Evolutionary conservation across 2,888 invertebrate genomes (phyloP), one percentile per base, ranked within the genome.

Genomic region (Conistra vaccinii): DNA sequence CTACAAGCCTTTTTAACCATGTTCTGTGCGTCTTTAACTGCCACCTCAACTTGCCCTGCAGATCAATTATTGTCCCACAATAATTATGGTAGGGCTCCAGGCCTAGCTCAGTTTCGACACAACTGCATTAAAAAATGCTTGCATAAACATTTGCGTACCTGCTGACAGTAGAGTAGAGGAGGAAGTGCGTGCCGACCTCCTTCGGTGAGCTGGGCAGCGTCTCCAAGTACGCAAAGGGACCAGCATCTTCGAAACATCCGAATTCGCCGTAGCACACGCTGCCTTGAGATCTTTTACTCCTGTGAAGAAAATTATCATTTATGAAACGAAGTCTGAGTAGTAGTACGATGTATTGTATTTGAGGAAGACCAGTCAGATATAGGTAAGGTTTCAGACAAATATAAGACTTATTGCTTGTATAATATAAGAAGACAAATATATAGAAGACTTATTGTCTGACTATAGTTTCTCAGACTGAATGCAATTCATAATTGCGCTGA

Each of bases 211-310:
- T 98, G 5, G 99, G 99, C 76, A 99, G 94, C 96, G 98, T 98
- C 95, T 99, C 99, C 93, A 99, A 95, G 92, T 99, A 99, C 71
- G 98, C 98, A 92, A 98, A 99, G 0, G 99, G 98, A 0, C 99
- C 99, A 6, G 98, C 97, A 90, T 99, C 98, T 90, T 98, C 98
- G 95, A 99, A 99, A 91, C 99, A 99, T 14, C 99, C 99, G 70
- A 99, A 97, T 81, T 98, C 98, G 32, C 97, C 98, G 92, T 99
- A 99, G 92, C 99, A 99, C 3, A 98, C 98, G 80, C 97, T 97
- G 81, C 98, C 98, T 79, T 98, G 98, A 26, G 98, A 98, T 74
- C 99, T 95, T 92, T 98, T 98, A 32, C 96, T 96, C 91, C 98
- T 98, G 92, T 71, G 60, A 6, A 63, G 10, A 67, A 63, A 60